A percentile compares a stretch with the other conserved stretches of the same genome.
These are phyloP conservation scores for Synergus gifuensis DNA, from an alignment of 2,888 invertebrate species.

Conservation along the genomic window DNA sequence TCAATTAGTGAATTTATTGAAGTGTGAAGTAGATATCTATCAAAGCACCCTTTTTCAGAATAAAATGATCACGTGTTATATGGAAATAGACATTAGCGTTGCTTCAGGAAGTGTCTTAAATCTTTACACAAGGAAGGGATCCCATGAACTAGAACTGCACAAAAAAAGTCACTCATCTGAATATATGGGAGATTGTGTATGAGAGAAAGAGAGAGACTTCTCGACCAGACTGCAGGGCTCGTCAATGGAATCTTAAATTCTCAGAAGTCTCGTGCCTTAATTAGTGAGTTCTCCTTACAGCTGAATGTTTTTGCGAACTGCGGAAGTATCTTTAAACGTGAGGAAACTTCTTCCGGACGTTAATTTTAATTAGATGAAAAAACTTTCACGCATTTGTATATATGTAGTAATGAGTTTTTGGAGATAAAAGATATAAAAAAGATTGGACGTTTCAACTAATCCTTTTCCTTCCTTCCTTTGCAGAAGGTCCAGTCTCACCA, in stretches of 20 bases:
- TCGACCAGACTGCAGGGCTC: slow-evolving; percentile 35
- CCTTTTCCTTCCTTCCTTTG: no score
- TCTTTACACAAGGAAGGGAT: background rate
- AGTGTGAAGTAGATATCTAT: background rate
- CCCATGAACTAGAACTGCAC: background rate
- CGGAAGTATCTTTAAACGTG: background rate
- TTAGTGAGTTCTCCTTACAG: slow-evolving; percentile 11
- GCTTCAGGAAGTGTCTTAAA: slow-evolving; percentile 9
- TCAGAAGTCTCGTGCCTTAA: slow-evolving; percentile 21
- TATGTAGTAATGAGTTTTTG: background rate
- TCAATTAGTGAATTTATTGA: no score
- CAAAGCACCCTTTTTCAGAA: background rate
- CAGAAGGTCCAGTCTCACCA: no score
- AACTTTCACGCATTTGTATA: background rate
- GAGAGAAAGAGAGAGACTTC: slow-evolving; percentile 2
- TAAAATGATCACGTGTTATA: background rate
- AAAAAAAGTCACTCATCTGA: background rate
- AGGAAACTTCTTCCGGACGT: slow-evolving; percentile 13
- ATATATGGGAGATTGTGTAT: background rate
- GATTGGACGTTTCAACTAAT: background rate
- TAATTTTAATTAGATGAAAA: slow-evolving; percentile 16
- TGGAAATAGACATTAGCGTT: slow-evolving; percentile 20
- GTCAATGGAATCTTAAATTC: slow-evolving; percentile 18
- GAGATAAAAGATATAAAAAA: background rate
- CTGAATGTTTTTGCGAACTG: slow-evolving; percentile 13